Evolutionary conservation across 2,888 invertebrate species (phyloP), one percentile per base, ranked within the genome.

Genomic region (Morpho helenor): DNA sequence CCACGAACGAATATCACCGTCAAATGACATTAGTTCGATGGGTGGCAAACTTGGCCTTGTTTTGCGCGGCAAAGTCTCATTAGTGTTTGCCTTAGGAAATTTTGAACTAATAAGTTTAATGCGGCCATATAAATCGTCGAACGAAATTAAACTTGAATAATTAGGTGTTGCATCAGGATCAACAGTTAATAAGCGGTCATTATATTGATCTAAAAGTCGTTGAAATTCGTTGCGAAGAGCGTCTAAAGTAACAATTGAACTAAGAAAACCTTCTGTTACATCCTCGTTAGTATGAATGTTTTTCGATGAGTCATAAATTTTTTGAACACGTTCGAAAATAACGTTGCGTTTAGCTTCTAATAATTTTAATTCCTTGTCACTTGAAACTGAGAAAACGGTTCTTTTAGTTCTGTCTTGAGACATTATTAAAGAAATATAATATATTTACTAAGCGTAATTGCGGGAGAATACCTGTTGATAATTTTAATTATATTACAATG

Each of bases 1-100:
- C 63, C 63, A 63, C 16, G 7, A 39, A 8, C 43, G 22, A 2
- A 49, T 39, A n/a, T 63, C 54, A 16, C 63, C 63, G 50, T 58
- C 46, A 40, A 63, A 63, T 16, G 47, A 7, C 52, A 52, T 23
- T 31, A 52, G 31, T 22, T 52, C 52, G 10, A 22, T 48, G 43
- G 52, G 52, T n/a, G 52, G 52, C 31, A 52, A 16, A 16, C 16
- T 16, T 16, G 16, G 16, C 16, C 16, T 16, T 16, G 16, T 1
- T 16, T 16, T 16, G 45, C 42, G 42, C 8, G 42, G 42, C 2
- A 42, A 8, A 8, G 42, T 42, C 8, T 42, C 42, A 8, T 42
- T 42, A 8, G 7, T 7, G n/a, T n/a, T n/a, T 2, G 42, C 8
- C 7, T 7, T 42, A 8, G 7, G 1, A 42, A 2, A 8, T 8